Percentiles rank a stretch among this genome's conserved stretches.
Evolutionary conservation across 2,797 vertebrate genomes (phyloP).

Genomic region (Danio jaintianensis): DNA sequence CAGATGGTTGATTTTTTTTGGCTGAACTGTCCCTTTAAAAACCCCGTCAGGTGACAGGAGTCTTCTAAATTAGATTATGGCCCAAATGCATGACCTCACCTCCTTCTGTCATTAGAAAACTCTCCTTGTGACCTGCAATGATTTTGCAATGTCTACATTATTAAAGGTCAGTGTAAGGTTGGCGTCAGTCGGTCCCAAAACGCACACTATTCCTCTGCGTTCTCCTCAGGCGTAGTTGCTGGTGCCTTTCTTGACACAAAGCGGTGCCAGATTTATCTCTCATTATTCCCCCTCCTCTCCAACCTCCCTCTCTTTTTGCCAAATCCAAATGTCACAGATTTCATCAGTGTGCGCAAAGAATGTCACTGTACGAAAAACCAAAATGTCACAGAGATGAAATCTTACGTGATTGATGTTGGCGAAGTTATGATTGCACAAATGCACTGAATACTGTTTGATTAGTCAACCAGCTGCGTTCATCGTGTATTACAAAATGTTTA

Average conservation of each 20-base stretch:
- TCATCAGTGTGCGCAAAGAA: conserved; percentile 38
- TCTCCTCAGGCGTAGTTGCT: not conserved
- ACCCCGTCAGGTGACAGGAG: not conserved
- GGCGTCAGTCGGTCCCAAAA: conserved; percentile 18
- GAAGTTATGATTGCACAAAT: not conserved
- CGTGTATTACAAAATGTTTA: too few relatives aligned
- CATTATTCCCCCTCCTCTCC: conserved; percentile 20
- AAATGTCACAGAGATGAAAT: conserved; percentile 37
- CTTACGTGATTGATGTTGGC: conserved; percentile 8
- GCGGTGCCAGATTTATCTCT: conserved; percentile 43
- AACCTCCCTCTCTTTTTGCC: conserved; percentile 10
- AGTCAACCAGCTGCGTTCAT: not conserved
- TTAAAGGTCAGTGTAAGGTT: conserved; percentile 19
- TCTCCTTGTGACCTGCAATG: not conserved
- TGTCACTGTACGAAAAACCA: conserved; percentile 31
- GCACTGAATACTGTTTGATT: not conserved
- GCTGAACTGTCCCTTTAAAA: not conserved
- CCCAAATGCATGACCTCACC: conserved; percentile 1
- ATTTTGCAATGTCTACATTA: conserved; percentile 7
- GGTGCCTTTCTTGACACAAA: conserved; percentile 24
- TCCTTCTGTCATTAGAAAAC: conserved; percentile 15
- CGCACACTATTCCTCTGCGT: not conserved
- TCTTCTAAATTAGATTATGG: not conserved
- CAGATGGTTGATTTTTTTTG: not conserved
- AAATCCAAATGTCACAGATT: conserved; percentile 53